phyloP scores from a whole-genome alignment of 2,888 invertebrate species.

The Apodemia duryi region DNA sequence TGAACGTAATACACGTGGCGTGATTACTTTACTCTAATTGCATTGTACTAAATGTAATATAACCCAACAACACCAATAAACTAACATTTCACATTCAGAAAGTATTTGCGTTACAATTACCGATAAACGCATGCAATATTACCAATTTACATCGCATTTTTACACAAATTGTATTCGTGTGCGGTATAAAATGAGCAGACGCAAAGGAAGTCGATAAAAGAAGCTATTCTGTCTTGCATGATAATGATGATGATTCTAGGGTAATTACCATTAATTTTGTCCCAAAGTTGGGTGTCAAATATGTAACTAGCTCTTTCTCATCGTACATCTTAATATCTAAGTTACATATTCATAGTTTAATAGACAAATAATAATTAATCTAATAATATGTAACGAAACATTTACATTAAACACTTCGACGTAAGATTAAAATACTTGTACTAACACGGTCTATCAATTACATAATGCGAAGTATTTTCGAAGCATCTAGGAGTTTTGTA shows the following conservation, averaged over 20 bases:
- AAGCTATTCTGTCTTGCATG: not conserved
- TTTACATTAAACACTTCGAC: not conserved
- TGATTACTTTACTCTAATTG: slow-evolving; percentile 50
- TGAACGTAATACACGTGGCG: slow-evolving; percentile 46
- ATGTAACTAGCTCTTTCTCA: not conserved
- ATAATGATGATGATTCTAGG: not conserved
- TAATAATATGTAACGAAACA: not conserved
- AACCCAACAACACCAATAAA: slow-evolving; percentile 59
- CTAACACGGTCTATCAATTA: slow-evolving; percentile 2
- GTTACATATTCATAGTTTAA: not conserved
- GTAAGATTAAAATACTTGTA: not conserved
- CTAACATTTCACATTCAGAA: slow-evolving; percentile 45
- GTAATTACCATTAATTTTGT: not conserved
- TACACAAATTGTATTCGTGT: slow-evolving; percentile 18
- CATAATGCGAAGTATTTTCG: not conserved
- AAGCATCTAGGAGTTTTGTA: not conserved
- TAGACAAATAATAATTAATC: too few relatives aligned
- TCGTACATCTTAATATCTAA: not conserved
- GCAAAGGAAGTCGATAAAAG: not conserved
- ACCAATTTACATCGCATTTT: slow-evolving; percentile 31
- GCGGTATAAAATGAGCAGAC: slow-evolving; percentile 2
- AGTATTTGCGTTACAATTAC: slow-evolving; percentile 53
- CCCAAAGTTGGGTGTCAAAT: too few relatives aligned
- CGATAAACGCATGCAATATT: slow-evolving; percentile 37
- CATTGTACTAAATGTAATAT: slow-evolving; percentile 66